These are phyloP conservation scores for Amia ocellicauda DNA, from an alignment of 2,113 vertebrate species.

Conservation along the genomic window DNA sequence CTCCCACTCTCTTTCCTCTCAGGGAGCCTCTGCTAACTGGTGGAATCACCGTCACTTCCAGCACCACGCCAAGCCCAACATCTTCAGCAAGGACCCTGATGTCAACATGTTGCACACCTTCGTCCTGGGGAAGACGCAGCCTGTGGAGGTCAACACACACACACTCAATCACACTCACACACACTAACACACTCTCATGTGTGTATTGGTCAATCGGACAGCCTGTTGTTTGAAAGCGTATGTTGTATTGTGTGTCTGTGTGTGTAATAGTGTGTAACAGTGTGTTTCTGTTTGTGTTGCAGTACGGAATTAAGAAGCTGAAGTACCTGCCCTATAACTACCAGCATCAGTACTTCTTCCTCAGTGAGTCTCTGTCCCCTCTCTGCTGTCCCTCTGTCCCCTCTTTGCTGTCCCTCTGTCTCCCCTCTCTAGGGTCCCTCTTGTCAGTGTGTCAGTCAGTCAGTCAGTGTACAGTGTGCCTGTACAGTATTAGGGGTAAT, in stretches of 20 bases:
- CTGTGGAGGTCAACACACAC: slow-evolving; percentile 73
- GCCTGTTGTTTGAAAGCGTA: no score
- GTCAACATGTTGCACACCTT: slow-evolving; percentile 86
- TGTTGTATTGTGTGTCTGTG: no score
- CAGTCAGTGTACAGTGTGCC: neutral
- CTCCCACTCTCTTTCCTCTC: slow-evolving; percentile 12
- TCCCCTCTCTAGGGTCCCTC: neutral
- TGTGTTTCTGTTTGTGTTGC: slow-evolving; percentile 32
- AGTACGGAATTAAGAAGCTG: slow-evolving; percentile 92
- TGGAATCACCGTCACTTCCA: slow-evolving; percentile 97
- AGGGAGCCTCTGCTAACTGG: slow-evolving; percentile 94
- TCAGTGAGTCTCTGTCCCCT: slow-evolving; percentile 66
- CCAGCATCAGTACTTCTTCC: slow-evolving; percentile 92
- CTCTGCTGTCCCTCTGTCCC: neutral
- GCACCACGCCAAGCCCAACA: slow-evolving; percentile 92
- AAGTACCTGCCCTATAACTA: slow-evolving; percentile 82
- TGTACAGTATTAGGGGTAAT: neutral
- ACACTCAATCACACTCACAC: no score
- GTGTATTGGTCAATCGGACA: no score
- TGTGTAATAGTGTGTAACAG: no score
- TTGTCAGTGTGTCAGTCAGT: neutral
- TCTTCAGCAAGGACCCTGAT: slow-evolving; percentile 88
- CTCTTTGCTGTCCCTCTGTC: slow-evolving; percentile 1
- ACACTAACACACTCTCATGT: no score
- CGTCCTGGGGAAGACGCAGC: slow-evolving; percentile 80